Evolutionary conservation across 2,888 invertebrate genomes (phyloP).

Genomic region (Agrotis clavis): DNA sequence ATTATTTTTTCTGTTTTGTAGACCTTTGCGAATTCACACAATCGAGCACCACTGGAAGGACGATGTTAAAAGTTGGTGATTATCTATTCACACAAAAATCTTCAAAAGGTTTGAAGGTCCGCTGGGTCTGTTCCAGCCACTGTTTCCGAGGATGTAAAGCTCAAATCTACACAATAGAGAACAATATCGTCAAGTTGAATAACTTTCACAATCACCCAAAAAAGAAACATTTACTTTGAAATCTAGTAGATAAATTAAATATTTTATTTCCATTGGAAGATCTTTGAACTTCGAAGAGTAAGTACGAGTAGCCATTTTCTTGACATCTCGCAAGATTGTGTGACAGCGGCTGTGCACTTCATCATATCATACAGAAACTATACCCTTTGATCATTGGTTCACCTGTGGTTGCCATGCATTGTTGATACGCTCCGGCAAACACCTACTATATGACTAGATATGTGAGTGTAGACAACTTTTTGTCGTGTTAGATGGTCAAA

Average conservation of each 20-base stretch:
- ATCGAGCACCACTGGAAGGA: constrained; percentile 69
- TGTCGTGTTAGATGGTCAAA: no score
- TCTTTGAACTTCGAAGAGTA: no score
- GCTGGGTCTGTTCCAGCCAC: constrained; percentile 74
- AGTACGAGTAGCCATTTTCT: no score
- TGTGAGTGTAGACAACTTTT: no score
- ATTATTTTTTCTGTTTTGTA: constrained; percentile 6
- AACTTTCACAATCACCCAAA: constrained; percentile 66
- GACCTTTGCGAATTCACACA: constrained; percentile 66
- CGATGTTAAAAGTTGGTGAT: constrained; percentile 66
- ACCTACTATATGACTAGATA: no score
- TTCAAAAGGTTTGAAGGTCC: constrained; percentile 52
- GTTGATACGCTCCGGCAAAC: no score
- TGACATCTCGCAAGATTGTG: no score
- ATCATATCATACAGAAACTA: no score
- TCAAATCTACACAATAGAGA: constrained; percentile 63
- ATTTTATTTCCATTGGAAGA: not conserved
- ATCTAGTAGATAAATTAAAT: constrained; percentile 7
- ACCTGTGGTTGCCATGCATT: no score
- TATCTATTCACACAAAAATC: constrained; percentile 63
- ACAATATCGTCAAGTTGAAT: constrained; percentile 59
- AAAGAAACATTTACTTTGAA: constrained; percentile 31
- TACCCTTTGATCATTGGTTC: no score
- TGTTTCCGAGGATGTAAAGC: constrained; percentile 69
- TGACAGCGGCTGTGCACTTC: no score